phyloP scores from a whole-genome alignment of 2,797 vertebrate genomes.

The Chelon labrosus region DNA sequence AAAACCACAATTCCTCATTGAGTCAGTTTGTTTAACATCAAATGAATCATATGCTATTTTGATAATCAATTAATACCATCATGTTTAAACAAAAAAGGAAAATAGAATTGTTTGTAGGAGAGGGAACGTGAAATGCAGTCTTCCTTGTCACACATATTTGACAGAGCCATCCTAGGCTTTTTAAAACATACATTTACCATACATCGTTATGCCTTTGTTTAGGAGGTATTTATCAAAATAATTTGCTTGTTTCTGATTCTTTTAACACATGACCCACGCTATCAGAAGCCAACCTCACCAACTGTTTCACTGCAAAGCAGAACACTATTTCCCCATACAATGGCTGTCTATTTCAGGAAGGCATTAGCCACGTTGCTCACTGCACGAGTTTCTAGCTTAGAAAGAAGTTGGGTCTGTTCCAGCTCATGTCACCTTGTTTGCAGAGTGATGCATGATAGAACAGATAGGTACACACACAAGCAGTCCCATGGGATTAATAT shows the following conservation, averaged over 20 bases:
- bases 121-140: background rate
- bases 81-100: background rate
- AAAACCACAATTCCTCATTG: background rate
- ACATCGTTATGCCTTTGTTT: background rate
- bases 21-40: background rate
- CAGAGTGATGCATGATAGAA: constrained; percentile 18
- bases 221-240: background rate
- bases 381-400: constrained; percentile 16
- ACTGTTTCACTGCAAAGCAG: constrained; percentile 3
- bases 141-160: background rate
- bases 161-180: background rate
- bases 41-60: too few species aligned
- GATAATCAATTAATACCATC: background rate
- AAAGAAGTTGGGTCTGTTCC: constrained; percentile 30
- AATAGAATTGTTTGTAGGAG: background rate
- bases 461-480: constrained; percentile 22
- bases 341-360: constrained; percentile 56
- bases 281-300: constrained; percentile 1
- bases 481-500: constrained; percentile 16
- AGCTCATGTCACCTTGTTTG: constrained; percentile 35
- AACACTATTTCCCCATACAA: constrained; percentile 16
- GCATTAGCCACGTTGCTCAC: constrained; percentile 38
- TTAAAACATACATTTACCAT: constrained; percentile 6
- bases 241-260: background rate
- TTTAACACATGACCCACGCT: constrained; percentile 3